Base-by-base conservation (phyloP, 2,888 invertebrate species). In the Argynnis bischoffii region DNA sequence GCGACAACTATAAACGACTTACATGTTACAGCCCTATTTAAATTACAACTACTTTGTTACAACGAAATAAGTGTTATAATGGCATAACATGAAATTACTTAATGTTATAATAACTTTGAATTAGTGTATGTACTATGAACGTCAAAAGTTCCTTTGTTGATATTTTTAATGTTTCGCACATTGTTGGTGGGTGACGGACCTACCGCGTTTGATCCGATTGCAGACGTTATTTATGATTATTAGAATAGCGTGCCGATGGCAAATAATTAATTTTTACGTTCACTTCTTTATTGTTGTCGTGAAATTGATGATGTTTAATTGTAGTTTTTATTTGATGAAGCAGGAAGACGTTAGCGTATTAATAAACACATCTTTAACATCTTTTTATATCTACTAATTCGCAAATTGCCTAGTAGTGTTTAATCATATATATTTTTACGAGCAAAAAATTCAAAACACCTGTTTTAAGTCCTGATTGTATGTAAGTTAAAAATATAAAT, bases 131-230 rank as follows among this genome's bases (percentile, higher is more conserved):
- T 90, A 90, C 88, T 90, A 88, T 89, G 88, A 88, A 89, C 90
- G 90, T 91, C 90, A 91, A 89, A 91, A 91, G 90, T 87, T 86
- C 89, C 82, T 89, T 92, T 92, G 92, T 92, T 92, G 92, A 92
- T 92, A 92, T 90, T 90, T 92, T 92, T 91, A 92, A 92, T 91
- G 92, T 92, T 91, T 92, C 90, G 91, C 92, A 90, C 92, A 92
- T 92, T 92, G 92, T 92, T 87, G 81, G 76, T 72, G 74, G 75
- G 77, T 74, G 72, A 83, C 77, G 81, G 90, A 89, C 90, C 90
- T 81, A 89, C 91, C 90, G 87, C 89, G 87, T 87, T 90, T 88
- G 89, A 91, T 91, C 91, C 87, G 89, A 90, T 92, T 89, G 87
- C 83, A 78, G 83, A 80, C 76, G 84, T 91, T 87, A 92, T 92